A percentile compares a stretch with the other conserved stretches of the same genome.
phyloP scores from a whole-genome alignment of 2,113 vertebrate species.

The Cyprinodon tularosa region DNA sequence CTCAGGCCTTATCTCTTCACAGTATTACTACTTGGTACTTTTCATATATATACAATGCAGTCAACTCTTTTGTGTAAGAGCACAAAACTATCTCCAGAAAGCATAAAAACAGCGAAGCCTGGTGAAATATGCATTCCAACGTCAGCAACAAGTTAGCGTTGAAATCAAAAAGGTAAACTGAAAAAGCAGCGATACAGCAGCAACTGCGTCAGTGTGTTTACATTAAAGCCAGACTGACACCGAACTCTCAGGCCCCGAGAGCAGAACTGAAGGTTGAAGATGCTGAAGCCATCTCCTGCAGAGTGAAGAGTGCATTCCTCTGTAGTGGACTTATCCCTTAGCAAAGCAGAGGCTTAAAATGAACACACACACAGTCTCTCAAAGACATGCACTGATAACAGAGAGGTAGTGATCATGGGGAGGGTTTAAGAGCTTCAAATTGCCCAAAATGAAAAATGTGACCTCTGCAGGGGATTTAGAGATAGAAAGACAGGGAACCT shows the following conservation, averaged over 20 bases:
- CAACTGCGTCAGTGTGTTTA: constrained; percentile 10
- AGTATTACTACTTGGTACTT: constrained; percentile 9
- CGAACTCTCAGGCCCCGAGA: constrained; percentile 19
- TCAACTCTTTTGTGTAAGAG: constrained; percentile 14
- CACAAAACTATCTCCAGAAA: constrained; percentile 12
- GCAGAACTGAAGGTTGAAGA: constrained; percentile 7
- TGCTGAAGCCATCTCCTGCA: constrained; percentile 25
- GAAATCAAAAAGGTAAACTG: neutral
- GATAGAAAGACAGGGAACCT: constrained; percentile 38
- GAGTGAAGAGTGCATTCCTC: constrained; percentile 31
- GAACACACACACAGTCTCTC: constrained; percentile 9
- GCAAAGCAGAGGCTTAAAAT: constrained; percentile 24
- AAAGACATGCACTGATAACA: constrained; percentile 41
- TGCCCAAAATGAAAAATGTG: constrained; percentile 68
- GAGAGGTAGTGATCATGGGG: constrained; percentile 41
- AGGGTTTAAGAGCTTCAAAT: constrained; percentile 67
- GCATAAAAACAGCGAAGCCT: constrained; percentile 13
- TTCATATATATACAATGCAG: constrained; percentile 9
- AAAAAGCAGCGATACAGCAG: constrained; percentile 5
- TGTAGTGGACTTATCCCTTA: constrained; percentile 38
- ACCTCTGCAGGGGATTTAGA: constrained; percentile 56
- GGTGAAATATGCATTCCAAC: constrained; percentile 9
- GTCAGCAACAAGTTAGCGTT: constrained; percentile 6
- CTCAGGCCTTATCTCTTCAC: constrained; percentile 7
- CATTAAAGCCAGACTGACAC: constrained; percentile 4